Evolutionary conservation across 1,140 invertebrate genomes (phyloP), one percentile per base, ranked within the genome.

Genomic region (Drosophila mayri): DNA sequence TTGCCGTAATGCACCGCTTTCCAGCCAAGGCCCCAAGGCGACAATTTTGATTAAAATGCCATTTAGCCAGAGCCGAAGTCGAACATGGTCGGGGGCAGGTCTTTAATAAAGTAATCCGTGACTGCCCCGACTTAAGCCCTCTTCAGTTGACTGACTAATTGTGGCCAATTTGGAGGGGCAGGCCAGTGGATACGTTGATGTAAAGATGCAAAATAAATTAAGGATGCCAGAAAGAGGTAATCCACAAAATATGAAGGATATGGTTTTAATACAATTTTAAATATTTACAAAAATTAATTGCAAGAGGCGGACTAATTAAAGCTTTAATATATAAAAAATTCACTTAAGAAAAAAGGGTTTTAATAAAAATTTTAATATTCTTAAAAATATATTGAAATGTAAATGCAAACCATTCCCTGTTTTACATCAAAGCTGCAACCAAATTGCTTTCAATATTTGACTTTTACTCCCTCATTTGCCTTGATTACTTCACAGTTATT

Each of bases 21-120:
- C 32, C 28, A 37, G 66, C 58, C n/a, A 49, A 64, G 64, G 30
- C 81, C 62, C 85, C 66, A 47, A 44, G 85, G 84, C 84, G 84
- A 88, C 84, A 88, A 88, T 83, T 90, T 90, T 90, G 77, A 90
- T 90, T 90, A 90, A 90, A 90, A 90, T 85, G 85, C 81, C 85
- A 90, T 90, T 90, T 88, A 88, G 50, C 80, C 64, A 71, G 67
- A 64, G 47, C 41, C 40, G 72, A 66, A 54, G 63, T 20, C 50
- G 49, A 76, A 72, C 66, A 59, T 49, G 68, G 50, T 25, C 43
- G 22, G 49, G 25, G 50, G 50, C 20, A 70, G 49, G 40, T 57
- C 32, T 58, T 81, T 75, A 87, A 82, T 82, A 67, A 87, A 82
- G 83, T 87, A 63, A 76, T 86, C 70, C 70, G 44, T 67, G 62